Base-by-base conservation (phyloP, 2,888 invertebrate genomes). In the Agrotis segetum region DNA sequence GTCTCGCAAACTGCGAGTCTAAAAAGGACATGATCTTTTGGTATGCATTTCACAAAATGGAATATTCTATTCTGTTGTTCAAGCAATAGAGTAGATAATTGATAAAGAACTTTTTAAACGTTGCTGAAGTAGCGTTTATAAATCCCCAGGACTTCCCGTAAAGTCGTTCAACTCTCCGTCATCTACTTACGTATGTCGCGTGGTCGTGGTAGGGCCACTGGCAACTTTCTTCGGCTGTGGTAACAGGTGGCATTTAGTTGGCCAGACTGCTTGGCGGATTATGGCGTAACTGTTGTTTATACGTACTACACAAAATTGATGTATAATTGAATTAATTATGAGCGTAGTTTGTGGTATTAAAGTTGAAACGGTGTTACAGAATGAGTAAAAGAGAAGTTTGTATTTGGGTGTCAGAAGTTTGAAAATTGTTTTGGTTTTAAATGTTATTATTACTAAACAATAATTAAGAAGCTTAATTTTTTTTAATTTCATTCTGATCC, bases 141-240 rank as follows among this genome's bases (percentile, higher is more conserved):
- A 24, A 34, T 3, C 6, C 40, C 11, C 40, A 5, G 40, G 11
- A 11, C 40, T 9, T 9, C 11, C 40, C 40, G 1, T 40, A 40
- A 29, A 56, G 34, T 6, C 34, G 6, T 56, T 34, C n/a, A 3
- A 29, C n/a, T n/a, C 34, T 34, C 0, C n/a, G 5, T 29, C 11
- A 2, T 17, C 24, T 55, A n/a, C n/a, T 29, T 24, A 9, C 6
- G n/a, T 40, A 40, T 40, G 40, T 14, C n/a, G 56, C 14, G 56
- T n/a, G 56, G n/a, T 34, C 34, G 13, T 56, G 29, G 17, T n/a
- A 56, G 56, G n/a, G 56, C 56, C 19, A 7, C 67, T 58, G 46
- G 58, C 24, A 74, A 83, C 79, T 80, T 82, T 79, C 83, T 79
- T 80, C n/a, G 64, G 56, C 55, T 67, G 63, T 63, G 62, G 69